Evolutionary conservation across 2,797 vertebrate species (phyloP), one percentile per base, ranked within the genome.

Genomic region (Characodon lateralis): DNA sequence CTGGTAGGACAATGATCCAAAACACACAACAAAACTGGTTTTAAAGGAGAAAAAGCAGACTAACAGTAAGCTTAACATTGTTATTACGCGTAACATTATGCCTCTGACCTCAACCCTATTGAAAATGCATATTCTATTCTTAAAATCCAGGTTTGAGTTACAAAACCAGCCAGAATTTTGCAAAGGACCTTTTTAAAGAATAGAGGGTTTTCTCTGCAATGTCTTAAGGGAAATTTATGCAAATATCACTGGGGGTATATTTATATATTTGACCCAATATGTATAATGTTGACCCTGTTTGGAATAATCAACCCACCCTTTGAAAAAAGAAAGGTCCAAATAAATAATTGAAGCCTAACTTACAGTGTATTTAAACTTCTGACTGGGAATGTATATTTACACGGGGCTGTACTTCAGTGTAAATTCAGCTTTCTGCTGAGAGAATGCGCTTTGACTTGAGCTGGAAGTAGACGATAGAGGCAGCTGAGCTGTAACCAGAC

Each of bases 391-490:
- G 39, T 14, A 39, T 0, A 4, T 50, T 71, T 50, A 61, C 59
- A 22, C 22, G 6, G 55, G 51, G 51, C 26, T 31, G 26, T 5
- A 61, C 0, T 18, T 35, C 26, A 35, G 51, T 6, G 20, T 35
- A 22, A 35, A 55, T n/a, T 24, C 39, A n/a, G 35, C 35, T 24
- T 12, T 41, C 35, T 24, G 50, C 48, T 20, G 18, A 53, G 28
- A 35, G 2, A 63, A 31, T 1, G 43, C 48, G 22, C 73, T 50
- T 72, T 18, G 31, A 58, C 72, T 76, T 75, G 26, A 72, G 50
- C 61, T 82, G 76, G 70, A 79, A 65, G 22, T n/a, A 41, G 53
- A 83, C 78, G 53, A 75, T 13, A 72, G 53, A 63, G 39, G 16
- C 48, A 46, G 28, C 58, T 31, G 53, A 51, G 55, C 39, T 26